Evolutionary conservation across 1,140 invertebrate species (phyloP), one percentile per base, ranked within the genome.

Genomic region (Temnothorax longispinosus): DNA sequence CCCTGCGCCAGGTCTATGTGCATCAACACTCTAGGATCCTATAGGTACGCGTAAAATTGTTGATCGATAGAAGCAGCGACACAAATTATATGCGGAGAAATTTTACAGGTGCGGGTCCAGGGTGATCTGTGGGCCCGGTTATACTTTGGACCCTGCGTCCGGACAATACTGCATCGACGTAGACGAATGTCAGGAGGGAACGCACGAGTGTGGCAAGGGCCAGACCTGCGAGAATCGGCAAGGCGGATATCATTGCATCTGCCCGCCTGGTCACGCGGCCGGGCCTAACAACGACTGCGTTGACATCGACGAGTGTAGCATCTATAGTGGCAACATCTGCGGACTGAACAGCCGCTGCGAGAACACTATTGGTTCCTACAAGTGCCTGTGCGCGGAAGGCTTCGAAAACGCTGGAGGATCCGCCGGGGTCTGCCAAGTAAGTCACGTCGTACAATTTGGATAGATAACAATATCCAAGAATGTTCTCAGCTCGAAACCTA

Each of bases 241-340:
- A 3, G 98, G 98, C 15, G 97, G 97, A 3, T 98, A 98, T 91
- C 95, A 96, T 0, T 98, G 98, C 90, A 94, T 96, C 52, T 98
- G 98, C 93, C 97, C 97, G 0, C 86, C 93, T 0, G 98, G 94
- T 78, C 95, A 94, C 27, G 85, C 93, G 0, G 64, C 67, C 8
- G 86, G 88, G 13, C 89, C 90, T 0, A 91, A 92, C 50, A 92
- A 92, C 10, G 90, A 96, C 8, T 97, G 96, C 87, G 92, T 96
- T 41, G 97, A 97, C 92, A 94, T 97, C 15, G 96, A 97, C 91
- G 97, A 97, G 92, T 97, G 97, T 88, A 92, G 93, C 15, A 82
- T 95, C 8, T 96, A 95, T 86, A 93, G 76, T 10, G 81, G 88
- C 15, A 87, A 84, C 21, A 80, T 94, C 8, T 95, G 95, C 60